Conservation (phyloP, 2,113 vertebrate genomes). For the Plotosus lineatus region DNA sequence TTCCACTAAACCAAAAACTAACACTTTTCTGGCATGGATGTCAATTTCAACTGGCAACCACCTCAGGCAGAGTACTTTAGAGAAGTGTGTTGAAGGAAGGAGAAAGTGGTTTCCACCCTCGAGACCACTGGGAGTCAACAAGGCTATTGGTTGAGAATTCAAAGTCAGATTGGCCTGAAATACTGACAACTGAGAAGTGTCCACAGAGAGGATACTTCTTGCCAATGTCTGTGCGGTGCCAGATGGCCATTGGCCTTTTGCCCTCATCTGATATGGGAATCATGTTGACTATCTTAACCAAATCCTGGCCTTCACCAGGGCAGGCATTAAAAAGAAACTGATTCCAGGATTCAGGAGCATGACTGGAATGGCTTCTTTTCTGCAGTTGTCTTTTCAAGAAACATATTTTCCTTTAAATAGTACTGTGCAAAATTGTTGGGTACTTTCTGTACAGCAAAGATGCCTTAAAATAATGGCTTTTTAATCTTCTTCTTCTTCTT, state of each 20-base stretch:
- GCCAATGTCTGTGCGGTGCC: not conserved
- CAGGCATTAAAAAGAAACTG: not conserved
- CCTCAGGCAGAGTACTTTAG: constrained; percentile 8
- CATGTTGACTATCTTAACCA: not conserved
- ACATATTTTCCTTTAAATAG: not conserved
- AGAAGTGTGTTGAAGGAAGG: not conserved
- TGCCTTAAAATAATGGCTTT: too few species aligned
- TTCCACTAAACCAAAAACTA: not conserved
- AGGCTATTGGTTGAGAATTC: constrained; percentile 4
- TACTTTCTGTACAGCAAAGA: too few species aligned
- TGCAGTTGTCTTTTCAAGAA: not conserved
- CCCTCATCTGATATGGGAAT: constrained; percentile 20
- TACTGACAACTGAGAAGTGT: constrained; percentile 22
- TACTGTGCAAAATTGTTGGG: too few species aligned
- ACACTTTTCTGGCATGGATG: not conserved
- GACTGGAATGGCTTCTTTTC: not conserved
- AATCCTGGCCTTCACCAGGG: not conserved
- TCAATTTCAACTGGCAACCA: constrained; percentile 7
- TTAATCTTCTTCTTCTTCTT: too few species aligned
- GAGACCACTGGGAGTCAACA: not conserved
- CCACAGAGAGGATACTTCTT: not conserved
- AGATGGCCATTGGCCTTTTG: not conserved
- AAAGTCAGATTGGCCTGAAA: constrained; percentile 26
- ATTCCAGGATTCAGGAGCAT: not conserved
- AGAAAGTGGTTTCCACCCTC: constrained; percentile 12